These are phyloP conservation scores for Phalanger gymnotis DNA, from an alignment of 2,797 vertebrate species.

Conservation along the genomic window DNA sequence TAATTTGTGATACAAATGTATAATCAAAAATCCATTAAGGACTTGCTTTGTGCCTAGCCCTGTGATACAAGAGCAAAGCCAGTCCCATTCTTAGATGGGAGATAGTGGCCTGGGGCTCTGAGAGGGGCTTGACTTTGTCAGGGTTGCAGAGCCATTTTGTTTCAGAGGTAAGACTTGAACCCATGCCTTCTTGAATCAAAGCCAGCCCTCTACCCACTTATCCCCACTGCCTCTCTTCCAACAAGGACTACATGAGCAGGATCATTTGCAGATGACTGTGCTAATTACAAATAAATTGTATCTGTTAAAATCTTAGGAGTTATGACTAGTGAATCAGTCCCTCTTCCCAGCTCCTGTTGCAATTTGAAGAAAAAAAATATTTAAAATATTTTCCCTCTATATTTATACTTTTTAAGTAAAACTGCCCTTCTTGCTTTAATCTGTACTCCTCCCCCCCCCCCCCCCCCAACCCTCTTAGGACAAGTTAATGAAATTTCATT, in stretches of 20 bases:
- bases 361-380: slow-evolving; percentile 7
- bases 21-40: not conserved
- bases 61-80: not conserved
- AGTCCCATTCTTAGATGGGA: not conserved
- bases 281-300: slow-evolving; percentile 9
- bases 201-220: not conserved
- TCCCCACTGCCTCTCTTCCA: not conserved
- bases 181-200: not conserved
- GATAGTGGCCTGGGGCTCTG: not conserved
- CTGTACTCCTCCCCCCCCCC: not conserved
- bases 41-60: not conserved
- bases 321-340: not conserved
- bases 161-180: not conserved
- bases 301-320: not conserved
- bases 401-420: not conserved
- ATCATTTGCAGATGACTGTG: not conserved
- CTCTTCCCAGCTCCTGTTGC: not conserved
- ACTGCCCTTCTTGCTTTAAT: slow-evolving; percentile 4
- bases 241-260: not conserved
- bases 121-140: not conserved
- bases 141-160: not conserved
- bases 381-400: not conserved
- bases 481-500: slow-evolving; percentile 9
- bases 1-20: not conserved
- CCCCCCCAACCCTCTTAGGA: not conserved